Conservation (phyloP, 2,113 vertebrate species). For the Danionella cerebrum region DNA sequence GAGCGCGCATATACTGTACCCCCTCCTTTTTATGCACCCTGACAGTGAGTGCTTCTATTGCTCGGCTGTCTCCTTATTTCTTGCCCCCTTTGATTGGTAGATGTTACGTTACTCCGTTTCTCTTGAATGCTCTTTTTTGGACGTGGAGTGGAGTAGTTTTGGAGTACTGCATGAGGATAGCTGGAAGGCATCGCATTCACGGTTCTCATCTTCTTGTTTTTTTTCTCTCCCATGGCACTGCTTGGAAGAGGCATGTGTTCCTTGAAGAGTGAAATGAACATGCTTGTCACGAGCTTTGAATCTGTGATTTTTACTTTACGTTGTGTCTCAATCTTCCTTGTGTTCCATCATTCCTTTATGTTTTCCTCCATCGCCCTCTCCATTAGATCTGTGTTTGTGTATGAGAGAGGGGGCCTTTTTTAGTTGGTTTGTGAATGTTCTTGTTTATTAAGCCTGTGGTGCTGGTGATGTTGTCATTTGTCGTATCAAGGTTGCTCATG, state of each 20-base stretch:
- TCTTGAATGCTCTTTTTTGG: conserved; percentile 37
- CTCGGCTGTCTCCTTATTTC: conserved; percentile 45
- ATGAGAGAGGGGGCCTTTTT: background rate
- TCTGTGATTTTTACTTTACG: conserved; percentile 17
- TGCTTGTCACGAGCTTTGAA: conserved; percentile 32
- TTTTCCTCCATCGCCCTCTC: conserved; percentile 6
- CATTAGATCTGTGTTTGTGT: conserved; percentile 13
- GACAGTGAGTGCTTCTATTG: conserved; percentile 41
- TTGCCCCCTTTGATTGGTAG: conserved; percentile 37
- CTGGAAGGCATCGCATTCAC: conserved; percentile 38
- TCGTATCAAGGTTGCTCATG: conserved; percentile 31
- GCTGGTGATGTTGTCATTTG: conserved; percentile 20
- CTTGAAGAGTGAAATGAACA: conserved; percentile 38
- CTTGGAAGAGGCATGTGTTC: conserved; percentile 37
- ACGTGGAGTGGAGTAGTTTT: conserved; percentile 24
- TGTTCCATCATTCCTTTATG: conserved; percentile 21
- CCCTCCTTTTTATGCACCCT: conserved; percentile 40
- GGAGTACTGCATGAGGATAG: conserved; percentile 44
- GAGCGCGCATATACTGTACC: conserved; percentile 65
- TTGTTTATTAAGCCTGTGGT: conserved; percentile 5
- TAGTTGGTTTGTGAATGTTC: conserved; percentile 11
- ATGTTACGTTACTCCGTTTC: conserved; percentile 24
- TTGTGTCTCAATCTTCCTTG: background rate
- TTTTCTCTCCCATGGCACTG: conserved; percentile 33
- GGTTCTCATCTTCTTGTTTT: conserved; percentile 31